These are phyloP conservation scores for Tupaia tana DNA, from an alignment of 2,113 vertebrate species.

Conservation along the genomic window DNA sequence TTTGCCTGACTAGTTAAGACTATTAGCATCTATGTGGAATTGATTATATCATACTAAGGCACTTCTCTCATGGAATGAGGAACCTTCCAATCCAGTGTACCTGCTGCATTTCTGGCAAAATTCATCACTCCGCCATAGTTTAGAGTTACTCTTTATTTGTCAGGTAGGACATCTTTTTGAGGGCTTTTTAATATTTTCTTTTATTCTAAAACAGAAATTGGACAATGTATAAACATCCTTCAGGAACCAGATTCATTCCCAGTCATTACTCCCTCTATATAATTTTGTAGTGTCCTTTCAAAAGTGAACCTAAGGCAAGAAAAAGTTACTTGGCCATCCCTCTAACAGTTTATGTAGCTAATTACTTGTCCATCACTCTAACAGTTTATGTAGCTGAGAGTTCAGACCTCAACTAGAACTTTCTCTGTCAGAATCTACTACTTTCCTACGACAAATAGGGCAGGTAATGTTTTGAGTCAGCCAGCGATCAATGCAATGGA, in stretches of 20 bases:
- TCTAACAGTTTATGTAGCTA: slow-evolving; percentile 70
- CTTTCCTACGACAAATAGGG: slow-evolving; percentile 93
- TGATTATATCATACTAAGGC: not conserved
- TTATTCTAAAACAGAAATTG: slow-evolving; percentile 51
- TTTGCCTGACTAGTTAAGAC: not conserved
- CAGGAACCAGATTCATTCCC: slow-evolving; percentile 70
- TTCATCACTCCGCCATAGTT: not conserved
- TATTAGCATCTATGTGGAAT: not conserved
- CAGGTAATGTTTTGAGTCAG: slow-evolving; percentile 94
- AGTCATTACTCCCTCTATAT: slow-evolving; percentile 68
- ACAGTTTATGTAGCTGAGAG: slow-evolving; percentile 56
- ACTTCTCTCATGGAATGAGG: not conserved
- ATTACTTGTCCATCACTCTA: slow-evolving; percentile 76
- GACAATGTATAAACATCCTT: slow-evolving; percentile 60
- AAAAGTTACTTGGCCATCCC: slow-evolving; percentile 73
- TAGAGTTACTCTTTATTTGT: not conserved
- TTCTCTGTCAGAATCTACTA: slow-evolving; percentile 90
- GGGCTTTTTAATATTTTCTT: not conserved
- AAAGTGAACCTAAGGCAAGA: slow-evolving; percentile 83
- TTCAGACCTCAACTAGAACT: slow-evolving; percentile 85
- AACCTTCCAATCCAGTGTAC: not conserved
- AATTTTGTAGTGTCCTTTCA: slow-evolving; percentile 61
- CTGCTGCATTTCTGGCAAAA: not conserved
- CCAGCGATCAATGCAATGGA: slow-evolving; percentile 96
- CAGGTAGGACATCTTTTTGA: not conserved